Evolutionary conservation across 1,140 invertebrate genomes (phyloP).

Genomic region (Papilio xuthus): DNA sequence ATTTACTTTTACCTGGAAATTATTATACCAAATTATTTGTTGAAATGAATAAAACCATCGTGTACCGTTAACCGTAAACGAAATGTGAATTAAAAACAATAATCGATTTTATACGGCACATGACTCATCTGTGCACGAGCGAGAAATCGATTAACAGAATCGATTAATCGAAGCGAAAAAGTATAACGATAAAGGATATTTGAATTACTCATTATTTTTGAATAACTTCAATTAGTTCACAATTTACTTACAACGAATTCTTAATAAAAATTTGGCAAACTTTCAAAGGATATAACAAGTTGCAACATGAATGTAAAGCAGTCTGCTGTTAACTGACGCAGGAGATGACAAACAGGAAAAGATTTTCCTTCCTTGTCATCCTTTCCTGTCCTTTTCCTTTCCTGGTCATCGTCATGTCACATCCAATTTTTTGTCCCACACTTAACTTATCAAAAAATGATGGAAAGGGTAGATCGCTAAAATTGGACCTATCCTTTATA

Average conservation of each 20-base stretch:
- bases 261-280: too few relatives aligned
- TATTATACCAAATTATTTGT: background rate
- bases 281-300: too few relatives aligned
- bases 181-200: background rate
- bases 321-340: too few relatives aligned
- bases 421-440: too few relatives aligned
- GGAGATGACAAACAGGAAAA: background rate
- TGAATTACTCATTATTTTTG: background rate
- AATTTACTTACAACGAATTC: background rate
- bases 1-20: background rate
- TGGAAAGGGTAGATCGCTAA: too few relatives aligned
- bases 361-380: too few relatives aligned
- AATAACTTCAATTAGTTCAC: background rate
- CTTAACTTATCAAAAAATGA: too few relatives aligned
- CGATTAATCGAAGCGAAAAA: background rate
- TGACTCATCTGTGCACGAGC: slow-evolving; percentile 14
- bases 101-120: slow-evolving; percentile 2
- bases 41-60: background rate
- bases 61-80: background rate
- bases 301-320: too few relatives aligned
- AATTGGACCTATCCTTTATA: too few relatives aligned
- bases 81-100: slow-evolving; percentile 2
- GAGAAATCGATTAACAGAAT: slow-evolving; percentile 13
- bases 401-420: too few relatives aligned
- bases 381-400: too few relatives aligned